Evolutionary conservation across 2,113 vertebrate species (phyloP).

Genomic region (Nannobrachium achirus): DNA sequence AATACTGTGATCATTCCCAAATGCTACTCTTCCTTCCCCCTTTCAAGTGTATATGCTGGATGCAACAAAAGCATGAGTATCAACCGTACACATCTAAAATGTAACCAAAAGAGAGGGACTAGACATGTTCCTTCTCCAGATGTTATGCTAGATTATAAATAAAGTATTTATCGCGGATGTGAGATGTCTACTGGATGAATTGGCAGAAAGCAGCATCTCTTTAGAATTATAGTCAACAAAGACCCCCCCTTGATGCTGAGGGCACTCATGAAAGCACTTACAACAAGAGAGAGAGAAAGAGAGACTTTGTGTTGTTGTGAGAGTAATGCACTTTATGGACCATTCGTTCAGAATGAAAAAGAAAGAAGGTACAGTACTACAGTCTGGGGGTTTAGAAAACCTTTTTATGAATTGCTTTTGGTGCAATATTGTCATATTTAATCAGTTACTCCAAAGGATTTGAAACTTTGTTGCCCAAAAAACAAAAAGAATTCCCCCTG

Average conservation of each 20-base stretch:
- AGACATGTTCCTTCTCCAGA: constrained; percentile 54
- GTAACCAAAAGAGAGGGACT: constrained; percentile 60
- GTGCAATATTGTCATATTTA: constrained; percentile 16
- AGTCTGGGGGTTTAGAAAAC: constrained; percentile 22
- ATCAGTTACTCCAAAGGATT: constrained; percentile 15
- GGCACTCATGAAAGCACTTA: constrained; percentile 49
- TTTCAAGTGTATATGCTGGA: constrained; percentile 51
- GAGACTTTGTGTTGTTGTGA: background rate
- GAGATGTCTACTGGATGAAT: constrained; percentile 29
- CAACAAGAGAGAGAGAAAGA: constrained; percentile 19
- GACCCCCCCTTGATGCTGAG: constrained; percentile 21
- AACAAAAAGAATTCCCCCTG: background rate
- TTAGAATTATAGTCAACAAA: constrained; percentile 27
- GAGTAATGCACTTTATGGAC: constrained; percentile 70
- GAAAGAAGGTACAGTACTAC: constrained; percentile 15
- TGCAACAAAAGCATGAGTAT: constrained; percentile 64
- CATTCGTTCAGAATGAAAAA: constrained; percentile 44
- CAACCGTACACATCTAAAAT: constrained; percentile 48
- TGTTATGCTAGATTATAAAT: constrained; percentile 43
- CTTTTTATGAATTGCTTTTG: background rate
- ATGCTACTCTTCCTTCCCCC: constrained; percentile 19
- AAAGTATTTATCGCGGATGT: constrained; percentile 59
- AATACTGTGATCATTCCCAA: background rate
- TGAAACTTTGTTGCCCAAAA: no score
- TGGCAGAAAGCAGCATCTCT: constrained; percentile 38